These are phyloP conservation scores for Dromius quadrimaculatus DNA, from an alignment of 2,888 invertebrate genomes.

Conservation along the genomic window DNA sequence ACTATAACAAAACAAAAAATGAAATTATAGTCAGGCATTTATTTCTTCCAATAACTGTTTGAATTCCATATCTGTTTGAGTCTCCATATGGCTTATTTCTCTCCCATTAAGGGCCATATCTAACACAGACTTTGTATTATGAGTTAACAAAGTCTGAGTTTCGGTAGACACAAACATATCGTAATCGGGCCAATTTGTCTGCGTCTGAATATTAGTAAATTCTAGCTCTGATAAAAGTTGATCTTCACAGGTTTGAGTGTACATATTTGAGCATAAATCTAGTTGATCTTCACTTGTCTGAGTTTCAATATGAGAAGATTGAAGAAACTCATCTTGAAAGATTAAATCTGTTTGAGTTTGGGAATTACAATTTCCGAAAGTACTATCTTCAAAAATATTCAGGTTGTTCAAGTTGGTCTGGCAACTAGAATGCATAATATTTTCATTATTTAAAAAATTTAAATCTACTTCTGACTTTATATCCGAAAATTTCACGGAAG, in stretches of 20 bases:
- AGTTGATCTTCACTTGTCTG: conserved; percentile 66
- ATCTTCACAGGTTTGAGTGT: conserved; percentile 71
- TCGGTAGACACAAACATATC: conserved; percentile 72
- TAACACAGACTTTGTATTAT: conserved; percentile 55
- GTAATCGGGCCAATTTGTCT: conserved; percentile 72
- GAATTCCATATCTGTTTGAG: conserved; percentile 68
- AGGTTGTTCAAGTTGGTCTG: conserved; percentile 58
- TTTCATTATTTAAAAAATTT: conserved; percentile 21
- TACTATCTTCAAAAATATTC: conserved; percentile 60
- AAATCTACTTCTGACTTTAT: conserved; percentile 12
- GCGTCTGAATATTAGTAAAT: conserved; percentile 75
- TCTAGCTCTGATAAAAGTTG: conserved; percentile 70
- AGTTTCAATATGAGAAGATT: conserved; percentile 62
- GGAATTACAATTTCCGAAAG: conserved; percentile 68
- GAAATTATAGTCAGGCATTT: conserved; percentile 64
- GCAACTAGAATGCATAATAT: conserved; percentile 56
- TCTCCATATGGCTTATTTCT: conserved; percentile 69
- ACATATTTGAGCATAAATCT: conserved; percentile 66
- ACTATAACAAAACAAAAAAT: conserved; percentile 54
- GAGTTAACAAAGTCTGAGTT: conserved; percentile 69
- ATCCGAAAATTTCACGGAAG: not conserved
- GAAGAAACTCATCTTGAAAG: conserved; percentile 62
- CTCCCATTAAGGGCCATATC: conserved; percentile 55
- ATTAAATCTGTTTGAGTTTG: conserved; percentile 74
- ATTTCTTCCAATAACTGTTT: conserved; percentile 64